These are phyloP conservation scores for Malachius bipustulatus DNA, from an alignment of 2,888 invertebrate species.

Conservation along the genomic window DNA sequence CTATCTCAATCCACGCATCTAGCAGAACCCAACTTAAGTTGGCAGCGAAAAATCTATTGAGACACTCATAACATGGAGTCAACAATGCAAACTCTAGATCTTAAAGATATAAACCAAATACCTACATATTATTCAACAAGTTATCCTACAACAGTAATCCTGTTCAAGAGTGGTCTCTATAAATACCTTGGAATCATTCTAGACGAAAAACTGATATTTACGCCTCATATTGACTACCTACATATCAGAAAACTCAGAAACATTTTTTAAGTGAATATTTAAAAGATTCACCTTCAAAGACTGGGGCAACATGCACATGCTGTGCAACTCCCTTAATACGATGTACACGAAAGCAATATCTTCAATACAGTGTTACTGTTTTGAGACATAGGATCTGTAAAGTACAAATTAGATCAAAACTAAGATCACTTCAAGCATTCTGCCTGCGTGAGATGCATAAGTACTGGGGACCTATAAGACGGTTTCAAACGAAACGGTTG, in stretches of 20 bases:
- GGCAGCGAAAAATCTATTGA: not conserved
- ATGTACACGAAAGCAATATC: not conserved
- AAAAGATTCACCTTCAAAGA: not conserved
- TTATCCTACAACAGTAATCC: not conserved
- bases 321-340: not conserved
- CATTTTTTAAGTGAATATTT: not conserved
- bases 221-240: not conserved
- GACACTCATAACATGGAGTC: not conserved
- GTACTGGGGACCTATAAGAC: not conserved
- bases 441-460: not conserved
- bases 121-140: not conserved
- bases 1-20: not conserved
- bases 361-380: not conserved
- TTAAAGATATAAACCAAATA: not conserved
- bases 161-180: not conserved
- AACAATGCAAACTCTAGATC: no score
- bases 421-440: not conserved
- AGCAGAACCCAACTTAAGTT: not conserved
- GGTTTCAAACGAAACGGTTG: not conserved
- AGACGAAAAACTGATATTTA: not conserved
- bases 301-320: not conserved
- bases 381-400: not conserved
- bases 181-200: not conserved
- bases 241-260: not conserved
- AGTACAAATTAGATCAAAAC: not conserved